Evolutionary conservation across 2,888 invertebrate species (phyloP).

Genomic region (Lasiommata megera): DNA sequence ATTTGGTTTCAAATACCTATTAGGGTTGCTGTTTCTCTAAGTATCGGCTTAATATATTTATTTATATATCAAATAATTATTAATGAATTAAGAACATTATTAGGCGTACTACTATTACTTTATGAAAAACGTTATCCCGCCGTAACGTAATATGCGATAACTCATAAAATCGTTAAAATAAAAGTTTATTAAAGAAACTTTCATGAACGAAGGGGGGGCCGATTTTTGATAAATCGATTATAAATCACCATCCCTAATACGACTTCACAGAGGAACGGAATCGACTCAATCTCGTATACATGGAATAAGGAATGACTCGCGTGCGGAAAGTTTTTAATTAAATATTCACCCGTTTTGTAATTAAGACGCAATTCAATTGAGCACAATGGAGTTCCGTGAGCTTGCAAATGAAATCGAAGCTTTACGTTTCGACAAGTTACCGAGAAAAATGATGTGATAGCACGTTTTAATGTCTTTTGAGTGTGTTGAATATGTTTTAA

Average conservation of each 20-base stretch:
- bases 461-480: not conserved
- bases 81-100: too few species aligned
- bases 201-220: not conserved
- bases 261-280: conserved; percentile 69
- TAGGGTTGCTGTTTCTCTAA: too few species aligned
- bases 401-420: conserved; percentile 40
- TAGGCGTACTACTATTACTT: too few species aligned
- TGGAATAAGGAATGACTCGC: conserved; percentile 78
- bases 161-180: not conserved
- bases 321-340: conserved; percentile 79
- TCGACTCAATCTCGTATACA: conserved; percentile 77
- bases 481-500: not conserved
- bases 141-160: too few species aligned
- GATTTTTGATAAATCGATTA: conserved; percentile 15
- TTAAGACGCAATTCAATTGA: conserved; percentile 74
- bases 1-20: too few species aligned
- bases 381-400: conserved; percentile 63
- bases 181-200: conserved; percentile 3
- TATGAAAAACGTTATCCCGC: too few species aligned
- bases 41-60: too few species aligned
- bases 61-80: too few species aligned
- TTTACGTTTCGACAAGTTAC: conserved; percentile 8
- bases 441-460: not conserved
- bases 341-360: conserved; percentile 78
- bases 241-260: conserved; percentile 16